phyloP scores from a whole-genome alignment of 2,888 invertebrate species.

The Andrena fulva region DNA sequence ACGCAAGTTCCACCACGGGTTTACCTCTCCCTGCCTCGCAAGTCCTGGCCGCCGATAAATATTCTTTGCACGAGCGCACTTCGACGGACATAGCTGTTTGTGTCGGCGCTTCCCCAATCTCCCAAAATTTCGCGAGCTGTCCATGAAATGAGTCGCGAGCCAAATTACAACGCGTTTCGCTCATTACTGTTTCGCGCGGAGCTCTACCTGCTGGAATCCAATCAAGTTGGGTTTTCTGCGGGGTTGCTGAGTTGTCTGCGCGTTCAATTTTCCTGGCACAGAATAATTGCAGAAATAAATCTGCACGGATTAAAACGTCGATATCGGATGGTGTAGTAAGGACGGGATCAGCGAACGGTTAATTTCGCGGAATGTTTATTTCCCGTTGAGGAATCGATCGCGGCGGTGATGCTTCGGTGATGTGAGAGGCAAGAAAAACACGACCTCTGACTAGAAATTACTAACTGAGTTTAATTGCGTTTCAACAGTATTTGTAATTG shows the following conservation, averaged over 20 bases:
- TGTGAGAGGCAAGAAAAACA: neutral
- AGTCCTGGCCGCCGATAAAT: conserved; percentile 7
- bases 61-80: conserved; percentile 11
- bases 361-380: conserved; percentile 28
- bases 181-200: neutral
- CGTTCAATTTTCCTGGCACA: conserved; percentile 21
- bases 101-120: conserved; percentile 11
- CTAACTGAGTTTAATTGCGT: neutral
- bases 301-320: conserved; percentile 21
- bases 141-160: neutral
- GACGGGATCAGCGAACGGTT: conserved; percentile 31
- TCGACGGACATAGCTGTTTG: neutral
- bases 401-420: neutral
- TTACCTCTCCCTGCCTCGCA: neutral
- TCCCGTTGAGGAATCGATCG: neutral
- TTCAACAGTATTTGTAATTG: neutral
- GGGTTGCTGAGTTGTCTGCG: neutral
- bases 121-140: conserved; percentile 29
- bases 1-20: conserved; percentile 32
- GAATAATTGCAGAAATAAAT: neutral
- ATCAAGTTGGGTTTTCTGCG: conserved; percentile 32
- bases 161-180: neutral
- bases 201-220: conserved; percentile 37
- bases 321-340: conserved; percentile 14
- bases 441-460: neutral